Base-by-base conservation (phyloP, 2,888 invertebrate species). In the Ethmia dodecea region DNA sequence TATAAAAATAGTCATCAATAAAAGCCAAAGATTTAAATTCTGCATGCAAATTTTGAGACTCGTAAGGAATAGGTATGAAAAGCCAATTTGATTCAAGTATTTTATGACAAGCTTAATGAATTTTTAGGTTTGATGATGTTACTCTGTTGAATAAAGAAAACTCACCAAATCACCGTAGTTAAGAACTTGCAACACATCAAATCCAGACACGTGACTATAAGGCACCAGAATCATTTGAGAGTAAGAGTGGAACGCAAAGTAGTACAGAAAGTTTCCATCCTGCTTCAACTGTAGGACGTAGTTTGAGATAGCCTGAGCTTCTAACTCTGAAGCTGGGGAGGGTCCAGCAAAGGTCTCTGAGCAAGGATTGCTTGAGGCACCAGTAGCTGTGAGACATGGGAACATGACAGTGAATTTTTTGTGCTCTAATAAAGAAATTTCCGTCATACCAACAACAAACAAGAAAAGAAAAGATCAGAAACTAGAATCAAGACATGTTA, bases 201-300 rank as follows among this genome's bases (percentile, higher is more conserved):
- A 14, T 0, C 69, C 73, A 0, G 52, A 39, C 0, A 55, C 54
- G 37, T 78, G 73, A 29, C 87, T 87, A 56, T 70, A 86, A 0
- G 88, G 86, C 13, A 86, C 60, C 30, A 88, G 47, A 18, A 86
- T 66, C 67, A 77, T 71, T 49, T 89, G 89, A 0, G 88, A 86
- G 52, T 81, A 89, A 1, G 88, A 88, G 57, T 89, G 89, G 53
- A 89, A 76, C 1, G 87, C 80, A 12, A 89, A 60, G 52, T 88
- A 89, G 37, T 86, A 77, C 11, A 79, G 51, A 20, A 79, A 25
- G 28, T 70, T 63, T 12, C 65, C 57, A 10, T 49, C 42, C 0
- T 32, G 36, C 20, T 62, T 62, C 13, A 76, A 36, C 2, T 40
- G 50, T 0, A 51, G 34, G 1, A 87, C 71, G 54, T 77, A 77